Base-by-base conservation (phyloP, 1,140 invertebrate genomes). In the Pectinophora gossypiella region DNA sequence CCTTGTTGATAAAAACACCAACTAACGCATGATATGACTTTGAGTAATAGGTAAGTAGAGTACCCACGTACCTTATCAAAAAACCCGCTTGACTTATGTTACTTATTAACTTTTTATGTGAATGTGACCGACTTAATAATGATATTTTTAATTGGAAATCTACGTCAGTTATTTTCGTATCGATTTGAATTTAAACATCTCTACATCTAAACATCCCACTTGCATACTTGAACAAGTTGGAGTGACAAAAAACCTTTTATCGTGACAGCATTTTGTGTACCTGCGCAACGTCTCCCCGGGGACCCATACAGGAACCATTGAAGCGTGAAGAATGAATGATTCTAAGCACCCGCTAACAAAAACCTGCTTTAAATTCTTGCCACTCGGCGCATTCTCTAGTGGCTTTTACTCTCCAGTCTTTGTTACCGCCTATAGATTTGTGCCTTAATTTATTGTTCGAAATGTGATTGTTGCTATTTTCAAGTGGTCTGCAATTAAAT, bases 321-420 rank as follows among this genome's bases (percentile, higher is more conserved):
- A 74, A 63, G 59, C 68, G 64, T 71, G 64, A 65, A 47, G 68
- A 80, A 78, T 81, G 72, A 75, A 78, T 82, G 69, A 75, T 72
- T 72, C 69, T 68, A 62, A 79, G 72, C 60, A 70, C 60, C 48
- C 61, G 44, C 52, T 55, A 60, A 72, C 62, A 74, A 72, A 69
- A 76, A 82, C 68, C 65, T 67, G 69, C 64, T 77, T 69, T 64
- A 68, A 68, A 76, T 65, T 54, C 62, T 65, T 53, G 27, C 49
- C 50, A 52, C 60, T 40, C 36, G 7, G 16, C 36, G 16, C 15
- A 40, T 40, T 40, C 36, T 16, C n/a, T 40, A 32, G 36, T 6
- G 36, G 36, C 16, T 40, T 40, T 16, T 10, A 7, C 1, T 40
- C 13, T 40, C 6, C 16, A 16, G 36, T 40, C 36, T 40, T 40